phyloP scores from a whole-genome alignment of 2,888 invertebrate species.

The Pecten maximus region DNA sequence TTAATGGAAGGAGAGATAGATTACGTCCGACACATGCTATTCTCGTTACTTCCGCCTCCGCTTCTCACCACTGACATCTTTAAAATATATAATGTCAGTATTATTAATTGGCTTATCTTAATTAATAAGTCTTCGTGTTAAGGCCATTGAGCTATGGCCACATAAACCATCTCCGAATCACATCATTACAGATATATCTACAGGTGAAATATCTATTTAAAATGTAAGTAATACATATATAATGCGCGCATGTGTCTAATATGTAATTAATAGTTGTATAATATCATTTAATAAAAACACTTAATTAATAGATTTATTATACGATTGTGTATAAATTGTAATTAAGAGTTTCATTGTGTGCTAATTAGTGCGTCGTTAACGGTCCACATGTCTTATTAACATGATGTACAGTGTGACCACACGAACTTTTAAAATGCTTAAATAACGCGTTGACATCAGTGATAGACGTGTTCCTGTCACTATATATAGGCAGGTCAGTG shows the following conservation, averaged over 20 bases:
- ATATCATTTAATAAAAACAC: constrained; percentile 32
- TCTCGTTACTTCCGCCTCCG: not conserved
- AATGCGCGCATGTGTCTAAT: constrained; percentile 9
- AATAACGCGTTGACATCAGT: not conserved
- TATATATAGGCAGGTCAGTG: not conserved
- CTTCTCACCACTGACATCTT: not conserved
- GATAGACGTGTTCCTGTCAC: not conserved
- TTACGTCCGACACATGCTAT: not conserved
- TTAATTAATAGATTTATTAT: constrained; percentile 35
- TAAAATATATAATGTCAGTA: not conserved
- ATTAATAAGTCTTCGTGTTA: not conserved
- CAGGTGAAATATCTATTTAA: constrained; percentile 18
- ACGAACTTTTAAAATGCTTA: constrained; percentile 20
- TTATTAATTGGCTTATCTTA: constrained; percentile 27
- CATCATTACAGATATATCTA: constrained; percentile 11
- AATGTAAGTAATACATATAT: constrained; percentile 21
- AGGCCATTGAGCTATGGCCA: not conserved
- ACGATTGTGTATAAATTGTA: constrained; percentile 28
- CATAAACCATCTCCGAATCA: not conserved
- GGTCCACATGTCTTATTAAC: not conserved
- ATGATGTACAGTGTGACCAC: constrained; percentile 23
- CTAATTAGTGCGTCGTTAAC: constrained; percentile 18
- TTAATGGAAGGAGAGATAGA: not conserved
- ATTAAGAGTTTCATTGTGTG: constrained; percentile 33
- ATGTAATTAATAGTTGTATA: constrained; percentile 23